A percentile compares a stretch with the other conserved stretches of the same genome.
Evolutionary conservation across 2,888 invertebrate species (phyloP).

Genomic region (Orchesellides sinensis): DNA sequence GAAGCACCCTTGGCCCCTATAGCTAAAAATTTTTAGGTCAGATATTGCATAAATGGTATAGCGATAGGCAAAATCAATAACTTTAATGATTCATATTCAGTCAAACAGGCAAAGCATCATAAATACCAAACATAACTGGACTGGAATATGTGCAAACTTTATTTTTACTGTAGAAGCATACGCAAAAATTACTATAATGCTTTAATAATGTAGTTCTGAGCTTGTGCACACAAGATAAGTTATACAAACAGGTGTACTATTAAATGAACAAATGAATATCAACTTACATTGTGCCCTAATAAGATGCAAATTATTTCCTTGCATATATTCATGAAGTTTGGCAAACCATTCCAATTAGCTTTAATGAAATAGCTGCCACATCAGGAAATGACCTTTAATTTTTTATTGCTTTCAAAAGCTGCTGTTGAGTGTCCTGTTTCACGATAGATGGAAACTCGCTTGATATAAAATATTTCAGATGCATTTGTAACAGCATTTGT

Average conservation of each 20-base stretch:
- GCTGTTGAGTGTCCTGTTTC: neutral
- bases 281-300: no score
- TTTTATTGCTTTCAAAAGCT: conserved; percentile 7
- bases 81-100: neutral
- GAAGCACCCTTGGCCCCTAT: conserved; percentile 60
- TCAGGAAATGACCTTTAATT: conserved; percentile 58
- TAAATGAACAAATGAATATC: neutral
- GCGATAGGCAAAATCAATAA: conserved; percentile 41
- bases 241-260: neutral
- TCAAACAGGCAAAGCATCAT: neutral
- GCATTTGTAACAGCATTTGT: neutral
- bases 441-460: conserved; percentile 44
- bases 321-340: neutral
- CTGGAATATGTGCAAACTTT: neutral
- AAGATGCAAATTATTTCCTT: conserved; percentile 47
- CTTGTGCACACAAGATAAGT: no score
- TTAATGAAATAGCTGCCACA: conserved; percentile 7
- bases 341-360: conserved; percentile 32
- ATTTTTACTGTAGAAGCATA: no score
- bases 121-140: neutral
- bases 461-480: neutral
- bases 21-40: conserved; percentile 38
- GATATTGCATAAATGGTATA: conserved; percentile 10
- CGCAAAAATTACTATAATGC: no score
- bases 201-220: no score